Conservation (phyloP, 2,113 vertebrate genomes). For the Grantiella picta region DNA sequence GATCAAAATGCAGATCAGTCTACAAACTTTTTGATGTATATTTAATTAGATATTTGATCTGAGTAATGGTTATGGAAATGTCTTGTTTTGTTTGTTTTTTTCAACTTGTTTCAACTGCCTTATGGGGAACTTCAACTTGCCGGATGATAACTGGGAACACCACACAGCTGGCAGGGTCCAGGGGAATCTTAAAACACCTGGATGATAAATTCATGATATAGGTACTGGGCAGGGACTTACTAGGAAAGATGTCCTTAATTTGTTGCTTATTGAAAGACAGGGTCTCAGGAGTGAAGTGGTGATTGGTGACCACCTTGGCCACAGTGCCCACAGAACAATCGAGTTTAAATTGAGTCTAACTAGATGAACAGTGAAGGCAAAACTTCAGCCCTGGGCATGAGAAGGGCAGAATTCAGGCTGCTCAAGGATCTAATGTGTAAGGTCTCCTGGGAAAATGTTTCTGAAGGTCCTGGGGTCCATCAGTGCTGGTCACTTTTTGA, state of each 20-base stretch:
- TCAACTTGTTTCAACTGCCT: background rate
- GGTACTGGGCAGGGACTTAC: too few species aligned
- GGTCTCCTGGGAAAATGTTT: background rate
- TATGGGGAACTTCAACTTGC: background rate
- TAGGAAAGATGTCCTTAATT: background rate
- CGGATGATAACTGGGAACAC: background rate
- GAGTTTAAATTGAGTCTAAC: background rate
- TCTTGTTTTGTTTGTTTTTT: background rate
- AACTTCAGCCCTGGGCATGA: background rate
- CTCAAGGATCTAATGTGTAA: too few species aligned
- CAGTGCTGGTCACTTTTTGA: too few species aligned
- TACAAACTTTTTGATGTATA: background rate
- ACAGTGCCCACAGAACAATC: background rate
- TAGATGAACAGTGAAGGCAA: fast-evolving
- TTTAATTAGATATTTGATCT: background rate
- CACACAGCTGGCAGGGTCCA: background rate
- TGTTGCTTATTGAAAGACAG: background rate
- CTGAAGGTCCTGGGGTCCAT: background rate
- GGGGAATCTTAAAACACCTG: background rate
- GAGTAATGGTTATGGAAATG: background rate
- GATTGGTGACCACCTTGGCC: too few species aligned
- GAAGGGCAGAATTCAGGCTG: background rate
- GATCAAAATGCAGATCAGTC: background rate
- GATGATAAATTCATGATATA: background rate
- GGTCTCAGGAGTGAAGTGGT: background rate